These are phyloP conservation scores for Elmis aenea DNA, from an alignment of 2,888 invertebrate species.

Conservation along the genomic window DNA sequence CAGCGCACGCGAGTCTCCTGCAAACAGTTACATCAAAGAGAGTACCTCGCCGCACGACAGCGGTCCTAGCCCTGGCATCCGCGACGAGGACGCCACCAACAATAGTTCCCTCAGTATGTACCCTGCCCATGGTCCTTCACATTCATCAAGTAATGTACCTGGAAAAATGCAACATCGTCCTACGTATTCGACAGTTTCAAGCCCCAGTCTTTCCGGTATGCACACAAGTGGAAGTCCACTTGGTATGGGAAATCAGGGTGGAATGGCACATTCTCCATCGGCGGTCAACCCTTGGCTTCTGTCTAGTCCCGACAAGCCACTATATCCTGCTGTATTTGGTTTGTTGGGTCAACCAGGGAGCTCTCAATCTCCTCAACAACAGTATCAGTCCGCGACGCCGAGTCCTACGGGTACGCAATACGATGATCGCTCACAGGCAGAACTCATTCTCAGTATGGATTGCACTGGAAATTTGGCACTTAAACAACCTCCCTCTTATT, in stretches of 20 bases:
- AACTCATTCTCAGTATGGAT: slow-evolving; percentile 58
- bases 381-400: slow-evolving; percentile 48
- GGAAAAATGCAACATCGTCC: slow-evolving; percentile 50
- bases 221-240: slow-evolving; percentile 39
- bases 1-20: slow-evolving; percentile 38
- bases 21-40: slow-evolving; percentile 48
- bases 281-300: slow-evolving; percentile 68
- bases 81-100: slow-evolving; percentile 72
- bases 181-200: slow-evolving; percentile 65
- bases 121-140: slow-evolving; percentile 42
- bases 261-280: slow-evolving; percentile 52
- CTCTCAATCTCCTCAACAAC: slow-evolving; percentile 54
- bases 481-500: slow-evolving; percentile 61
- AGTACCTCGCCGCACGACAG: slow-evolving; percentile 52
- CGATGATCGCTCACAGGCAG: slow-evolving; percentile 63
- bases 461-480: slow-evolving; percentile 52
- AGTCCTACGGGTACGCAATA: slow-evolving; percentile 57
- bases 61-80: slow-evolving; percentile 57
- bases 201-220: slow-evolving; percentile 48
- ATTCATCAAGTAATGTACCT: slow-evolving; percentile 36
- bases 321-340: slow-evolving; percentile 60
- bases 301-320: slow-evolving; percentile 61
- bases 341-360: slow-evolving; percentile 55
- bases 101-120: slow-evolving; percentile 62
- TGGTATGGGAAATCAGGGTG: slow-evolving; percentile 44